Base-by-base conservation (phyloP, 2,888 invertebrate genomes). In the Parnassius orleans region DNA sequence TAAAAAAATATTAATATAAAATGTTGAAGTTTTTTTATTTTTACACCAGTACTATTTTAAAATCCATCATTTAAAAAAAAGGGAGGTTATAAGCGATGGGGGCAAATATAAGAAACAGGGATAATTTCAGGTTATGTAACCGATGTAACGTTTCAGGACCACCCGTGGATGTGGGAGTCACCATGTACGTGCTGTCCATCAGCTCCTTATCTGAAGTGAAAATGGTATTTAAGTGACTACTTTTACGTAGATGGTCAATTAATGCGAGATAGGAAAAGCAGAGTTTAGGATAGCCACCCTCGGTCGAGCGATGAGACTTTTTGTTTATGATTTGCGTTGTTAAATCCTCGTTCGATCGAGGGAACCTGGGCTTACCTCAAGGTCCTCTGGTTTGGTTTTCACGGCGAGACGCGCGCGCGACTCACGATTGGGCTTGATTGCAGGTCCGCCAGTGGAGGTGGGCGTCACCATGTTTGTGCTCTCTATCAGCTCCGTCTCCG, bases 381-480 rank as follows among this genome's bases (percentile, higher is more conserved):
- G 89, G 79, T 80, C 79, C 78, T 77, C 74, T 81, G 83, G 79
- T 83, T 83, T 83, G 80, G 83, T 81, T 81, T 81, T 81, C 83
- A 82, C 80, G 72, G 78, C 76, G 73, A 71, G 72, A 71, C 75
- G 72, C 72, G 70, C 69, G 75, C 72, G 79, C 79, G 73, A 87
- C 89, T 90, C 83, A 90, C 86, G 68, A 85, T 86, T 89, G 90
- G 90, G 93, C 95, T 90, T 92, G 89, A 89, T 93, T 97, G 92
- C 96, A 98, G 98, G 97, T 95, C 96, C 96, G 92, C 97, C 98
- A 87, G 98, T 98, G 93, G 97, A 97, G 93, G 98, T 98, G 92
- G 97, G 98, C 92, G 97, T 98, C 93, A 98, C 98, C 93, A 97
- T 98, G 96, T 98, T 97, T 94, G 98, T 98, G 93, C 96, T 98